Evolutionary conservation across 2,797 vertebrate genomes (phyloP).

Genomic region (Huso huso): DNA sequence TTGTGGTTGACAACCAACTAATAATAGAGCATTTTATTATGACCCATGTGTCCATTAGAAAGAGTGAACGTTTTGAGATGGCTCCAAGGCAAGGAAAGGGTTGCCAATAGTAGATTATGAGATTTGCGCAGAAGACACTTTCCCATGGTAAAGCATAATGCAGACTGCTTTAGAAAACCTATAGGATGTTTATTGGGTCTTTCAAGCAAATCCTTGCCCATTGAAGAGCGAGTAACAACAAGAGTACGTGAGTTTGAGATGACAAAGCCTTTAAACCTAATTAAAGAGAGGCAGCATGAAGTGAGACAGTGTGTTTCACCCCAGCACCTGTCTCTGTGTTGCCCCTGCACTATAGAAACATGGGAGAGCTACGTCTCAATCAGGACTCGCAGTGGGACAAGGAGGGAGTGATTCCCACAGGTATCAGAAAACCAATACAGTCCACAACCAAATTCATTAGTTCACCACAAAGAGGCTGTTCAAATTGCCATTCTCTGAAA

Average conservation of each 20-base stretch:
- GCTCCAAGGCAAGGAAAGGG: constrained; percentile 19
- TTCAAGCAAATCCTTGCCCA: constrained; percentile 46
- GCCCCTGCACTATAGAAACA: constrained; percentile 17
- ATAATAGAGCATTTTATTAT: neutral
- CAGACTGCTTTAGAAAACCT: constrained; percentile 39
- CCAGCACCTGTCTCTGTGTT: constrained; percentile 55
- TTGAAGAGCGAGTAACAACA: constrained; percentile 38
- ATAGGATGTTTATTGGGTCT: constrained; percentile 45
- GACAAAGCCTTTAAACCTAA: constrained; percentile 65
- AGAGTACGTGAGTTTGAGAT: constrained; percentile 53
- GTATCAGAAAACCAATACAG: constrained; percentile 46
- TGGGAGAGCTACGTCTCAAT: constrained; percentile 26
- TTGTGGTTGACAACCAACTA: neutral
- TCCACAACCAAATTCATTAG: too few species aligned
- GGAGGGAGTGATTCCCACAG: constrained; percentile 60
- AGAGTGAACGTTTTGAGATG: constrained; percentile 13
- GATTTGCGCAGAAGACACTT: constrained; percentile 48
- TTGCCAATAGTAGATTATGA: constrained; percentile 35
- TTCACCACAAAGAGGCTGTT: too few species aligned
- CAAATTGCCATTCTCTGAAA: too few species aligned
- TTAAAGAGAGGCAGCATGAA: constrained; percentile 56
- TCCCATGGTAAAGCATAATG: constrained; percentile 45
- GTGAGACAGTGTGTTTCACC: constrained; percentile 39
- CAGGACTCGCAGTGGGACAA: constrained; percentile 47
- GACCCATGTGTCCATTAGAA: constrained; percentile 16